Conservation (phyloP, 1,140 invertebrate species). For the Cephus cinctus region DNA sequence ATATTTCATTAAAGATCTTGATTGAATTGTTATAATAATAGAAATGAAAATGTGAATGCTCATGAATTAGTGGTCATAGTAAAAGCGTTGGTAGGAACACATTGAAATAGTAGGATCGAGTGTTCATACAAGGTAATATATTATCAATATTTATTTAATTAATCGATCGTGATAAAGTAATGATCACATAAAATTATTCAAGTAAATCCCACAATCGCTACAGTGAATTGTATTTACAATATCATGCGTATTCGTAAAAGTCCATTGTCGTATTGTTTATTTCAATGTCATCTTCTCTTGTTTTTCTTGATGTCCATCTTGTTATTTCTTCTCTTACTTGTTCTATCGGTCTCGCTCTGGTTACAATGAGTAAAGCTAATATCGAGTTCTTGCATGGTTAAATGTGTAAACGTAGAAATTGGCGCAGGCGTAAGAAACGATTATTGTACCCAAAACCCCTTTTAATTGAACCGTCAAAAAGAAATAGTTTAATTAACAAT, state of each 20-base stretch:
- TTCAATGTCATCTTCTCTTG: neutral
- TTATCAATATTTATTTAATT: constrained; percentile 53
- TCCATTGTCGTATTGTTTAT: constrained; percentile 7
- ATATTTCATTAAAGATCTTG: too few species aligned
- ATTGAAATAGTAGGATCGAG: neutral
- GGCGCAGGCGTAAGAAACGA: constrained; percentile 30
- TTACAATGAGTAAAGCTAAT: too few species aligned
- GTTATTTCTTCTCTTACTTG: too few species aligned
- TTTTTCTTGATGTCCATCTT: constrained; percentile 8
- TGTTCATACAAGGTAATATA: constrained; percentile 28
- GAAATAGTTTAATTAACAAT: constrained; percentile 51
- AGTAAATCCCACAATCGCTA: constrained; percentile 46
- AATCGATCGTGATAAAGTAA: constrained; percentile 47
- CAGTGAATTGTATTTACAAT: constrained; percentile 44
- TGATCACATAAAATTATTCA: constrained; percentile 51
- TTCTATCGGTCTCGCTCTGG: too few species aligned
- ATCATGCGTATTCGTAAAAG: constrained; percentile 18
- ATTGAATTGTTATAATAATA: too few species aligned
- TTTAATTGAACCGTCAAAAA: constrained; percentile 35
- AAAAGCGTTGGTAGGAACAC: neutral
- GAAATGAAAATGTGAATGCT: too few species aligned
- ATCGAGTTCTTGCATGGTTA: too few species aligned
- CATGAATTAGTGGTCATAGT: neutral
- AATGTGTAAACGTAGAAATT: too few species aligned
- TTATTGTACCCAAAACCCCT: constrained; percentile 40